A percentile compares a stretch with the other conserved stretches of the same genome.
These are phyloP conservation scores for Triplophysa rosa DNA, from an alignment of 2,113 vertebrate species.

Conservation along the genomic window DNA sequence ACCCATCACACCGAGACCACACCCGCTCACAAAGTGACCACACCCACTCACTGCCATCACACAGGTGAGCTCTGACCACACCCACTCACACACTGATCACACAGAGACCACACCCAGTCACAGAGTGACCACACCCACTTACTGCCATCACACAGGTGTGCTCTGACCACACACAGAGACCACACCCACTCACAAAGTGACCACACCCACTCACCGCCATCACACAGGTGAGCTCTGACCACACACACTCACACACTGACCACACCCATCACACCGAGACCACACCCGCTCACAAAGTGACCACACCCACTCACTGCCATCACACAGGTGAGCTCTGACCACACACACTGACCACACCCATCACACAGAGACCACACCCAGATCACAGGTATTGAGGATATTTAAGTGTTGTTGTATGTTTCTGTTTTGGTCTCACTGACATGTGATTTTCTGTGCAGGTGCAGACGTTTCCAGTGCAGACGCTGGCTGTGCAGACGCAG, in stretches of 20 bases:
- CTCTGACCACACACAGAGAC: not conserved
- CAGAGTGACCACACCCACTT: not conserved
- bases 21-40: constrained; percentile 7
- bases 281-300: constrained; percentile 2
- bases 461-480: constrained; percentile 62
- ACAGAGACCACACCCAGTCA: too few relatives aligned
- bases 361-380: constrained; percentile 19
- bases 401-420: too few relatives aligned
- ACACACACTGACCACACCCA: not conserved
- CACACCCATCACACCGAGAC: constrained; percentile 38
- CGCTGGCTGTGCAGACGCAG: constrained; percentile 76
- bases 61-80: constrained; percentile 49
- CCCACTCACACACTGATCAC: too few relatives aligned
- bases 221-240: constrained; percentile 54
- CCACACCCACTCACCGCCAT: constrained; percentile 65
- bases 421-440: too few relatives aligned
- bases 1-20: constrained; percentile 37
- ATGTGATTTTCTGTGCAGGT: constrained; percentile 45
- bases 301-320: constrained; percentile 30
- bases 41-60: constrained; percentile 45
- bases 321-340: constrained; percentile 54
- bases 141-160: constrained; percentile 60
- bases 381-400: too few relatives aligned
- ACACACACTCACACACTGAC: not conserved
- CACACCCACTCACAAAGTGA: constrained; percentile 31